Percentiles rank a stretch among this genome's conserved stretches.
These are phyloP conservation scores for Bombus waltoni DNA, from an alignment of 1,140 invertebrate species.

Conservation along the genomic window DNA sequence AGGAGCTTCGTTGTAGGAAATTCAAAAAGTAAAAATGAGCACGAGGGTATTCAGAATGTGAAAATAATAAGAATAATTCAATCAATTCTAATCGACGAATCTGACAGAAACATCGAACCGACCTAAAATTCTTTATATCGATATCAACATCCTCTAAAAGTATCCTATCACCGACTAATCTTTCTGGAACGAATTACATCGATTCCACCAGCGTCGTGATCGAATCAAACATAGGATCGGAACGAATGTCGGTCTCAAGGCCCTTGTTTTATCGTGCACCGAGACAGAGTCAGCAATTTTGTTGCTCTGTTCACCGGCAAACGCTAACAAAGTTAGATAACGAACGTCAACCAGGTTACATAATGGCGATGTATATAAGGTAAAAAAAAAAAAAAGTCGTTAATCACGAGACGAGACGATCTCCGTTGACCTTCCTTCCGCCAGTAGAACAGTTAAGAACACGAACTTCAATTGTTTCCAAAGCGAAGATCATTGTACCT, in stretches of 20 bases:
- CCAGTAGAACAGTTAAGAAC: constrained; percentile 9
- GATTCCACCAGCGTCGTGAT: constrained; percentile 18
- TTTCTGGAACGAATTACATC: background rate
- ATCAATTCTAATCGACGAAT: background rate
- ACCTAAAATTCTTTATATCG: background rate
- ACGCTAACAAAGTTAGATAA: constrained; percentile 68
- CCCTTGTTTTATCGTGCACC: background rate
- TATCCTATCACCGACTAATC: too few species aligned
- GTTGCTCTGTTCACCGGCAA: constrained; percentile 8
- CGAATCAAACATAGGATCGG: constrained; percentile 40
- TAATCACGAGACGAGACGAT: constrained; percentile 52
- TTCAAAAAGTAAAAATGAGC: too few species aligned
- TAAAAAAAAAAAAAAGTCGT: constrained; percentile 59
- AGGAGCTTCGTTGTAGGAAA: too few species aligned
- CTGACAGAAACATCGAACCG: background rate
- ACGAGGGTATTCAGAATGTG: too few species aligned
- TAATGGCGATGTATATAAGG: constrained; percentile 59
- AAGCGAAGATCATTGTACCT: background rate
- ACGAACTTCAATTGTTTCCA: constrained; percentile 22
- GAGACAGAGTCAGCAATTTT: constrained; percentile 4
- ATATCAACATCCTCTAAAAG: background rate
- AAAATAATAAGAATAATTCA: background rate
- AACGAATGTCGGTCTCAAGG: constrained; percentile 66
- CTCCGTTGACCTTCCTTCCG: constrained; percentile 26
- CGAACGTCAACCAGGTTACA: constrained; percentile 64